Percentiles rank a stretch among this genome's conserved stretches.
Conservation (phyloP, 2,888 invertebrate genomes). For the Campoplex capitator region DNA sequence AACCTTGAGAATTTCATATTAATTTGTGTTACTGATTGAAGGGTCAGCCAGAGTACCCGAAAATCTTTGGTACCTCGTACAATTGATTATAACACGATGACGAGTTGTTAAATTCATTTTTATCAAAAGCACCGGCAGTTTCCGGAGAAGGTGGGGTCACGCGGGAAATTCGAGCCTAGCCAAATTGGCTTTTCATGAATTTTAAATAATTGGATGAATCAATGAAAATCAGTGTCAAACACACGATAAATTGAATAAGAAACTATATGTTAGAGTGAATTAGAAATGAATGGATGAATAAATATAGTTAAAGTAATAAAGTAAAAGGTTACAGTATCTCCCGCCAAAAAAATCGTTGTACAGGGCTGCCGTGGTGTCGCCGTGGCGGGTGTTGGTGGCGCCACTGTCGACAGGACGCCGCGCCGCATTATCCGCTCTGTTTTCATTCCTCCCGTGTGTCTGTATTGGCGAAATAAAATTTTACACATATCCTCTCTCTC, state of each 20-base stretch:
- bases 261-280: not conserved
- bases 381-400: slow-evolving; percentile 73
- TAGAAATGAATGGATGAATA: not conserved
- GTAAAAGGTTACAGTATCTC: slow-evolving; percentile 17
- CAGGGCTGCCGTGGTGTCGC: slow-evolving; percentile 27
- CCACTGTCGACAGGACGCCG: slow-evolving; percentile 78
- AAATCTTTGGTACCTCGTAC: not conserved
- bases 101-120: not conserved
- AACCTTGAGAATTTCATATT: not conserved
- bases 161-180: slow-evolving; percentile 24
- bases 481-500: slow-evolving; percentile 32
- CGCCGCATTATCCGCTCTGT: slow-evolving; percentile 48
- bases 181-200: not conserved
- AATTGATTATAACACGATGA: not conserved
- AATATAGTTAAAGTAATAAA: not conserved
- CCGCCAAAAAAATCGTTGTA: slow-evolving; percentile 43
- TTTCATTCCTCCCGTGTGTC: slow-evolving; percentile 45
- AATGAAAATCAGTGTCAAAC: not conserved
- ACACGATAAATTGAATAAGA: not conserved
- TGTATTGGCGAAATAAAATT: slow-evolving; percentile 40
- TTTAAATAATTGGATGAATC: not conserved
- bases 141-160: slow-evolving; percentile 24
- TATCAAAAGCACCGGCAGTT: not conserved
- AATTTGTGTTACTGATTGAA: not conserved
- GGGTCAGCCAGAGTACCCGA: not conserved